These are phyloP conservation scores for Glyphotaelius pellucidus DNA, from an alignment of 2,888 invertebrate genomes.

Conservation along the genomic window DNA sequence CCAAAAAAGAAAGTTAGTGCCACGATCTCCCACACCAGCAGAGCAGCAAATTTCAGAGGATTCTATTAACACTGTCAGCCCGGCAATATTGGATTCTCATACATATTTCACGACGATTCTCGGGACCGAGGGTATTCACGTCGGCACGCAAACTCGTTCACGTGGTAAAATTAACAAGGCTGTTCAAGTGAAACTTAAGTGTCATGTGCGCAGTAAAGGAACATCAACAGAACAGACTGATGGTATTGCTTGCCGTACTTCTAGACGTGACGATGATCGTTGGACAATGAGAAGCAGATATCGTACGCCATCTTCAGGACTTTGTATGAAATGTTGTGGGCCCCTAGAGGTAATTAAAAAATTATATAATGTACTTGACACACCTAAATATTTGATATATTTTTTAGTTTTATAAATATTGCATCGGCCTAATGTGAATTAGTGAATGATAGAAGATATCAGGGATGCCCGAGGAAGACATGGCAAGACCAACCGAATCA, in stretches of 20 bases:
- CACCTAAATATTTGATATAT: too few relatives aligned
- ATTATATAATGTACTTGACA: background rate
- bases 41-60: background rate
- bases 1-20: conserved; percentile 21
- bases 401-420: too few relatives aligned
- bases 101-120: too few relatives aligned
- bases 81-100: too few relatives aligned
- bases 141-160: background rate
- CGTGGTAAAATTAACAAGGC: background rate
- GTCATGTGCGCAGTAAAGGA: background rate
- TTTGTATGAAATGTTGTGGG: background rate
- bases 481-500: too few relatives aligned
- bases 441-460: too few relatives aligned
- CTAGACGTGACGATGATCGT: background rate
- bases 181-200: background rate
- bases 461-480: too few relatives aligned
- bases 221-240: background rate
- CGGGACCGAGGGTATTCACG: too few relatives aligned
- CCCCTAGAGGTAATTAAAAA: background rate
- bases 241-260: background rate
- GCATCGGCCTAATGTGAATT: too few relatives aligned
- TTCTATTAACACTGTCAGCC: background rate
- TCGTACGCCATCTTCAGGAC: background rate
- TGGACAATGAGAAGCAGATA: background rate
- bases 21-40: background rate